phyloP scores from a whole-genome alignment of 2,113 vertebrate species.

The Leiothrix lutea region DNA sequence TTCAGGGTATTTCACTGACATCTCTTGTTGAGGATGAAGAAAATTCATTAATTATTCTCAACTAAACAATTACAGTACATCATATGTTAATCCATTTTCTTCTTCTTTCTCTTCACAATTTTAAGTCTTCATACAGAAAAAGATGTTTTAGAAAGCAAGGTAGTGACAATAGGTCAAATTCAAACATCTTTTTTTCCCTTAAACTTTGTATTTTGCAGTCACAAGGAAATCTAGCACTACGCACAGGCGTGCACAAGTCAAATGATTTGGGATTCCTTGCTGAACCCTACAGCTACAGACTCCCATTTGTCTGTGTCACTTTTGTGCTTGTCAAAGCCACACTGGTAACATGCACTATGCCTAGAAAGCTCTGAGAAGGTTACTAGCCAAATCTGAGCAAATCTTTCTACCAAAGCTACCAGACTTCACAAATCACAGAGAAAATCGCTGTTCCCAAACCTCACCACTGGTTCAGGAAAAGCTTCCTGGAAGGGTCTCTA shows the following conservation, averaged over 20 bases:
- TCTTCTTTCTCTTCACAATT: background rate
- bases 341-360: too few species aligned
- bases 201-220: background rate
- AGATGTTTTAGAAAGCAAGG: background rate
- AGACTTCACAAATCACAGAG: background rate
- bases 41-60: background rate
- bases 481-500: background rate
- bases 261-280: background rate
- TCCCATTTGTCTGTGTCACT: background rate
- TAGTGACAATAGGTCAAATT: background rate
- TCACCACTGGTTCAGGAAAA: background rate
- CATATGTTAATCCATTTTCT: background rate
- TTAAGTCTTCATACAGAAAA: background rate
- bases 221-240: background rate
- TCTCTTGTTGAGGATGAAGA: background rate
- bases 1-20: background rate
- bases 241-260: background rate
- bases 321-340: background rate
- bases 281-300: background rate
- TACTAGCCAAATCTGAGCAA: background rate
- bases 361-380: background rate
- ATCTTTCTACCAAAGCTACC: background rate
- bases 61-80: background rate
- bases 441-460: background rate
- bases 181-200: background rate